Percentiles rank a stretch among this genome's conserved stretches.
phyloP scores from a whole-genome alignment of 2,797 vertebrate species.

The Novumbra hubbsi region DNA sequence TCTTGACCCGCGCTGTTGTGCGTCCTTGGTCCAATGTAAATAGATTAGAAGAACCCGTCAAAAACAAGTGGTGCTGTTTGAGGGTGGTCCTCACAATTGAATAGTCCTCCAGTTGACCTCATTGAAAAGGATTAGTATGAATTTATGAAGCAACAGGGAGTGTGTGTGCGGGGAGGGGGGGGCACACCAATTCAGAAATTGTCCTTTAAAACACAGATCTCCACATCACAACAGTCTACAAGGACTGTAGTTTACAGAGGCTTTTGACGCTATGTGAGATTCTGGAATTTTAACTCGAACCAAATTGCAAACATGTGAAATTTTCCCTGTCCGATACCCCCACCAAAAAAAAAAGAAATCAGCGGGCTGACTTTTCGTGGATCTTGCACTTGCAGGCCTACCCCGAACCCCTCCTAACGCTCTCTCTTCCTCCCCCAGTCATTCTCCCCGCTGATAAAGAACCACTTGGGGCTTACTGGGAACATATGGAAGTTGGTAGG shows the following conservation, averaged over 20 bases:
- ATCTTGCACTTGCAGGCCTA: constrained; percentile 48
- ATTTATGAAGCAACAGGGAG: constrained; percentile 23
- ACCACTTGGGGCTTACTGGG: constrained; percentile 55
- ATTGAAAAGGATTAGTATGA: constrained; percentile 32
- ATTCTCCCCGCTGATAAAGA: constrained; percentile 50
- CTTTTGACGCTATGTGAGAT: constrained; percentile 38
- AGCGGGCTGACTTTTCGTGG: constrained; percentile 29
- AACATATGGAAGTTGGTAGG: constrained; percentile 69
- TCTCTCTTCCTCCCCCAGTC: constrained; percentile 1
- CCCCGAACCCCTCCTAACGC: constrained; percentile 25
- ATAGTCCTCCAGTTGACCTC: constrained; percentile 4
- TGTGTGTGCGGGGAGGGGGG: not conserved
- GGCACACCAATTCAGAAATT: constrained; percentile 7
- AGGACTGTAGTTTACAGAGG: constrained; percentile 27
- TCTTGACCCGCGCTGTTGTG: not conserved
- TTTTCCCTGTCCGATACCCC: constrained; percentile 32
- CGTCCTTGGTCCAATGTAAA: constrained; percentile 13
- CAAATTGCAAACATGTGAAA: constrained; percentile 61
- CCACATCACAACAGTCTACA: constrained; percentile 25
- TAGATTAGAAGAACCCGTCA: not conserved
- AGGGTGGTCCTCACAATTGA: constrained; percentile 23
- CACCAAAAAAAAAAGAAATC: constrained; percentile 17
- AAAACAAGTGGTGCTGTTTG: not conserved
- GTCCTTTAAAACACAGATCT: constrained; percentile 29
- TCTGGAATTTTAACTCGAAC: constrained; percentile 47